These are phyloP conservation scores for Leptobrachium leishanense DNA, from an alignment of 2,113 vertebrate genomes.

Conservation along the genomic window DNA sequence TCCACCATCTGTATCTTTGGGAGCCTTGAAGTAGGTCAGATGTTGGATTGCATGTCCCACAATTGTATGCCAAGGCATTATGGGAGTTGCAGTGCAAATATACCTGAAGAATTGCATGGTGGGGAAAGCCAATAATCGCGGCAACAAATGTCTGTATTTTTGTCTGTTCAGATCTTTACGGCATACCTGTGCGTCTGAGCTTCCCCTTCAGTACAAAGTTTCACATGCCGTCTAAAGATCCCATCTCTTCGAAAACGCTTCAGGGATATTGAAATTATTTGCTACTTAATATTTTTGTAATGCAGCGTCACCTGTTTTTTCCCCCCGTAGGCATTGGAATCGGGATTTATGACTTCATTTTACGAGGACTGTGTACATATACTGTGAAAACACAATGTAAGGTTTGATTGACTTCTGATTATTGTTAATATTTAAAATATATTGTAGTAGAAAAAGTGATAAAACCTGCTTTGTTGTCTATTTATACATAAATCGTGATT, in stretches of 20 bases:
- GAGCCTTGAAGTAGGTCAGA: no score
- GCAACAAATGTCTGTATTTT: background rate
- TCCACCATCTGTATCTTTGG: no score
- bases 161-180: no score
- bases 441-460: conserved; percentile 15
- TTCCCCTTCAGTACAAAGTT: background rate
- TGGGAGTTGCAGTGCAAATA: no score
- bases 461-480: conserved; percentile 12
- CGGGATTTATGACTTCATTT: conserved; percentile 7
- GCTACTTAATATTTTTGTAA: conserved; percentile 32
- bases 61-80: no score
- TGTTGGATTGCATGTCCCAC: no score
- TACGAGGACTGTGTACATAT: conserved; percentile 31
- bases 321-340: background rate
- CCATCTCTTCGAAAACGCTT: conserved; percentile 24
- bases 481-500: conserved; percentile 33
- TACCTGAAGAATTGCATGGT: no score
- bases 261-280: conserved; percentile 14
- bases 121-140: background rate
- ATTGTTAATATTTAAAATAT: conserved; percentile 38
- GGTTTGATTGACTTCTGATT: conserved; percentile 26
- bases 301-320: conserved; percentile 24
- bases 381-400: conserved; percentile 38
- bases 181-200: no score
- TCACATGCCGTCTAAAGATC: conserved; percentile 20